These are phyloP conservation scores for Nannoperca obscura DNA, from an alignment of 2,797 vertebrate genomes.

Conservation along the genomic window DNA sequence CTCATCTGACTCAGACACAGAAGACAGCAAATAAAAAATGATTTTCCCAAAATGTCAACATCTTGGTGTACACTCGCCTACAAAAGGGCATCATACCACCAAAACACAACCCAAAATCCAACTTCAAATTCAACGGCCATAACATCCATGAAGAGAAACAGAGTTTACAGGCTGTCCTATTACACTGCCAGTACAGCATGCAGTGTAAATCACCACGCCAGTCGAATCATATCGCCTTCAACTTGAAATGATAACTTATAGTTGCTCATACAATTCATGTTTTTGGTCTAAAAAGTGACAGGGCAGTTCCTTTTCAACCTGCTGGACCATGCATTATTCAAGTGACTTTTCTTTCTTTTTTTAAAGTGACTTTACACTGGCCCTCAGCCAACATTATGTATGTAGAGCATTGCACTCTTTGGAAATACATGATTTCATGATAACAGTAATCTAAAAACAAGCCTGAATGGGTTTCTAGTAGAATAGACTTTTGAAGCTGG, in stretches of 20 bases:
- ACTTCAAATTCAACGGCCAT: background rate
- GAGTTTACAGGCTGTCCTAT: conserved; percentile 8
- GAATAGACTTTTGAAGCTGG: background rate
- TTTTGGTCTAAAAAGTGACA: conserved; percentile 13
- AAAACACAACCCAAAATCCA: conserved; percentile 7
- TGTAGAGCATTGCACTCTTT: background rate
- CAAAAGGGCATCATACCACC: background rate
- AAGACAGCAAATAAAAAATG: background rate
- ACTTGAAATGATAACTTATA: conserved; percentile 26
- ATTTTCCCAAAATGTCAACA: background rate
- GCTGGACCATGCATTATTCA: conserved; percentile 25
- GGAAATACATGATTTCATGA: background rate
- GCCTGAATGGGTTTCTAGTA: background rate
- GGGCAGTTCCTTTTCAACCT: conserved; percentile 12
- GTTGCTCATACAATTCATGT: conserved; percentile 27
- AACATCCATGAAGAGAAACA: conserved; percentile 15
- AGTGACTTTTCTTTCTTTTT: too few relatives aligned
- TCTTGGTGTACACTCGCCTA: background rate
- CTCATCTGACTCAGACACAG: conserved; percentile 2
- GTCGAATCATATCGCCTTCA: conserved; percentile 1
- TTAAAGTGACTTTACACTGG: background rate
- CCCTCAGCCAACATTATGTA: background rate
- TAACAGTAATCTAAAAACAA: background rate
- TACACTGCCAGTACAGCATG: conserved; percentile 1
- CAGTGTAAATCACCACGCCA: background rate